Evolutionary conservation across 2,888 invertebrate genomes (phyloP).

Genomic region (Odontothrips loti): DNA sequence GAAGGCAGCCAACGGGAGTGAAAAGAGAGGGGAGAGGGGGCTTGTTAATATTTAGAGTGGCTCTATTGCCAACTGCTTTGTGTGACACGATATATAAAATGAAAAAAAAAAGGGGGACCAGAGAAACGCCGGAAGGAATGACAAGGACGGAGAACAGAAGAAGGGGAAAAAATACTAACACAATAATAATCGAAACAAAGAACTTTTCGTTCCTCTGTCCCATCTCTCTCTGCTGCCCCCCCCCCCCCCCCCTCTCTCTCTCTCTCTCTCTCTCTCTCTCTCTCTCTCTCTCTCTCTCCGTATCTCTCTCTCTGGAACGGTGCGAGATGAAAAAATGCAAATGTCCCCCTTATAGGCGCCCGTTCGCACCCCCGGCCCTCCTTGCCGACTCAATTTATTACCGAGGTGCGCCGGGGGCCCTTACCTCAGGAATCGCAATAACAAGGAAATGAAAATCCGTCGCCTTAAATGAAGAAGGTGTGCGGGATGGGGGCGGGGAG

Average conservation of each 20-base stretch:
- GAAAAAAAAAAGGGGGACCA: too few species aligned
- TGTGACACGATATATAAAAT: too few species aligned
- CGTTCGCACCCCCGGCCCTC: not conserved
- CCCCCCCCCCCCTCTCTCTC: too few species aligned
- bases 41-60: not conserved
- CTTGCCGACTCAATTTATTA: slow-evolving; percentile 10
- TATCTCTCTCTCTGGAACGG: too few species aligned
- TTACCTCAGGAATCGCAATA: not conserved
- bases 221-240: too few species aligned
- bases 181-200: not conserved
- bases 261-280: not conserved
- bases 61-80: not conserved
- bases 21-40: too few species aligned
- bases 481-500: not conserved
- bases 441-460: slow-evolving; percentile 15
- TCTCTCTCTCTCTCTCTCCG: not conserved
- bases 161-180: not conserved
- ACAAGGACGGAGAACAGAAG: too few species aligned
- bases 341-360: not conserved
- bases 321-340: not conserved
- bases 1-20: too few species aligned
- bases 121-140: too few species aligned
- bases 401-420: not conserved
- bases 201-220: too few species aligned
- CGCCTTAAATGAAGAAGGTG: slow-evolving; percentile 9